phyloP scores from a whole-genome alignment of 2,113 vertebrate genomes.

The Notothenia coriiceps region DNA sequence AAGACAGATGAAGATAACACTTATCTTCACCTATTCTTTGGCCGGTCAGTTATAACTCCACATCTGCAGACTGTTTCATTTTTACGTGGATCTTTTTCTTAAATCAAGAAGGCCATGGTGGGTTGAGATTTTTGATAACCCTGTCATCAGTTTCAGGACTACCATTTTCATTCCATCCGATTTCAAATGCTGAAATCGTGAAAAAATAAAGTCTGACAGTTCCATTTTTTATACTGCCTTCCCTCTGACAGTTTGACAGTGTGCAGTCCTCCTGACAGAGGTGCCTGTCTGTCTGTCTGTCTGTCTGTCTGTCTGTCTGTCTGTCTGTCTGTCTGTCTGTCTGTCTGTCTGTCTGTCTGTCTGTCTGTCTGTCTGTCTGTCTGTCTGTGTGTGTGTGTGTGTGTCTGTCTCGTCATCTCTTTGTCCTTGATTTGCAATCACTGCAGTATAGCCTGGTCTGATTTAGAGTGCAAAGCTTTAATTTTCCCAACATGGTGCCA shows the following conservation, averaged over 20 bases:
- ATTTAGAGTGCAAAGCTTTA: constrained; percentile 60
- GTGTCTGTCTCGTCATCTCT: constrained; percentile 11
- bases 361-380: constrained; percentile 13
- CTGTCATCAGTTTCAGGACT: constrained; percentile 42
- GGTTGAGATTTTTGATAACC: constrained; percentile 47
- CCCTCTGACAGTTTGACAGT: constrained; percentile 69
- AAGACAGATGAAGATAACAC: constrained; percentile 46
- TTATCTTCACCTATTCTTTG: constrained; percentile 25
- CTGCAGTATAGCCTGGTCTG: constrained; percentile 33
- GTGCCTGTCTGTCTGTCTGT: constrained; percentile 2
- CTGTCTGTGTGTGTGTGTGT: constrained; percentile 7
- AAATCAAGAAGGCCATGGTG: constrained; percentile 21
- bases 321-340: constrained; percentile 13
- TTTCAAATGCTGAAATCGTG: constrained; percentile 42
- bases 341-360: background rate
- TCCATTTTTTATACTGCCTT: constrained; percentile 25
- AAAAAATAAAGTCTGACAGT: constrained; percentile 50
- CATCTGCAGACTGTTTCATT: constrained; percentile 41
- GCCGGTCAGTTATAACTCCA: constrained; percentile 43
- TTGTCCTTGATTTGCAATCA: constrained; percentile 66
- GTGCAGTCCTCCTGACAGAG: constrained; percentile 44
- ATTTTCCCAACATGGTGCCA: constrained; percentile 61
- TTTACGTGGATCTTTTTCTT: background rate
- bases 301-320: background rate
- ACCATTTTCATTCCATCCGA: constrained; percentile 28